Conservation (phyloP, 2,888 invertebrate genomes). For the Tridacna gigas region DNA sequence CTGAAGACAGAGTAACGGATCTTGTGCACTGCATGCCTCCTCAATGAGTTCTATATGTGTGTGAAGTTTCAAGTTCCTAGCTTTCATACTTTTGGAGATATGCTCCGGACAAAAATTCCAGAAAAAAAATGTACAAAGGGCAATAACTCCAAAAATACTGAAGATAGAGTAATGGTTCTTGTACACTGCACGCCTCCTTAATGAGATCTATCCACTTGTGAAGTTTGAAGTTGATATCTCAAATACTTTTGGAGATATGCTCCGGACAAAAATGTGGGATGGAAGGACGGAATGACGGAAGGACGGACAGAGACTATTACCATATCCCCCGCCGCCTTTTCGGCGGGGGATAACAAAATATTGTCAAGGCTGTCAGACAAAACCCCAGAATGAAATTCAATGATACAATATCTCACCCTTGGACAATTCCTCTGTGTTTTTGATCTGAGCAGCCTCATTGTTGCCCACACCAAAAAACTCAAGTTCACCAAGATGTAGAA, state of each 20-base stretch:
- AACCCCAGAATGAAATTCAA: too few relatives aligned
- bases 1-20: too few relatives aligned
- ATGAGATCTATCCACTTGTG: not conserved
- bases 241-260: not conserved
- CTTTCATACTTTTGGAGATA: too few relatives aligned
- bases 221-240: not conserved
- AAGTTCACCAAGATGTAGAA: constrained; percentile 82
- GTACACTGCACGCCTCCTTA: not conserved
- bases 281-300: not conserved
- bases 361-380: too few relatives aligned
- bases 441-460: constrained; percentile 78
- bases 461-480: constrained; percentile 74
- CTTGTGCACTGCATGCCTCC: too few relatives aligned
- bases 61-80: too few relatives aligned
- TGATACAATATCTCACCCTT: constrained; percentile 62
- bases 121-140: too few relatives aligned
- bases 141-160: too few relatives aligned
- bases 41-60: too few relatives aligned
- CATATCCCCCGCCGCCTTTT: not conserved
- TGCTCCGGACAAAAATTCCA: too few relatives aligned
- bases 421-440: constrained; percentile 69
- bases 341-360: not conserved
- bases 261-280: not conserved
- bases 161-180: too few relatives aligned
- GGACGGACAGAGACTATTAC: not conserved